A percentile compares a stretch with the other conserved stretches of the same genome.
phyloP scores from a whole-genome alignment of 2,113 vertebrate genomes.

The Alosa alosa region DNA sequence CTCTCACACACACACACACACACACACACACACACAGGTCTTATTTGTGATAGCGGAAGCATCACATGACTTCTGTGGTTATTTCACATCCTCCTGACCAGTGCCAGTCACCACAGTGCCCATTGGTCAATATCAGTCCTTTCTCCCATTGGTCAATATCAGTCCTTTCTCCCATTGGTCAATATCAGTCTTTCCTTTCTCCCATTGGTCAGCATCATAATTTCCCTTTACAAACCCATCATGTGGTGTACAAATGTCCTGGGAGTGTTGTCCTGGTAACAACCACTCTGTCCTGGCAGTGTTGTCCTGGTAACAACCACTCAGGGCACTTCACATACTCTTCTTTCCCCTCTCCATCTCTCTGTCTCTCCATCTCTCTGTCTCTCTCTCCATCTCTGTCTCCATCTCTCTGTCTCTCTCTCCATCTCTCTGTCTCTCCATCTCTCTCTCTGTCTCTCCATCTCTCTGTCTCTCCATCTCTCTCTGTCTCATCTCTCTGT shows the following conservation, averaged over 20 bases:
- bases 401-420: too few relatives aligned
- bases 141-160: not conserved
- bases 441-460: too few relatives aligned
- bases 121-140: not conserved
- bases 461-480: not conserved
- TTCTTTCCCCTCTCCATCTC: not conserved
- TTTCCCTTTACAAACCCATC: not conserved
- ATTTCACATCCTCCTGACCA: not conserved
- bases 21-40: not conserved
- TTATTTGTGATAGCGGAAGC: not conserved
- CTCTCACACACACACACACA: too few relatives aligned
- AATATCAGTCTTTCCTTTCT: not conserved
- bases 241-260: not conserved
- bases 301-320: too few relatives aligned
- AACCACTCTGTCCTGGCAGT: not conserved
- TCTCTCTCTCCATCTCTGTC: too few relatives aligned
- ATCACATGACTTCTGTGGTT: not conserved
- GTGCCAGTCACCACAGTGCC: not conserved
- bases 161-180: not conserved
- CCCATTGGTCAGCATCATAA: not conserved
- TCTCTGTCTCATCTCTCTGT: not conserved
- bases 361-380: too few relatives aligned
- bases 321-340: not conserved
- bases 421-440: too few relatives aligned
- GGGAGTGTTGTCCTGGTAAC: not conserved